phyloP scores from a whole-genome alignment of 2,797 vertebrate genomes.

The Esox lucius region DNA sequence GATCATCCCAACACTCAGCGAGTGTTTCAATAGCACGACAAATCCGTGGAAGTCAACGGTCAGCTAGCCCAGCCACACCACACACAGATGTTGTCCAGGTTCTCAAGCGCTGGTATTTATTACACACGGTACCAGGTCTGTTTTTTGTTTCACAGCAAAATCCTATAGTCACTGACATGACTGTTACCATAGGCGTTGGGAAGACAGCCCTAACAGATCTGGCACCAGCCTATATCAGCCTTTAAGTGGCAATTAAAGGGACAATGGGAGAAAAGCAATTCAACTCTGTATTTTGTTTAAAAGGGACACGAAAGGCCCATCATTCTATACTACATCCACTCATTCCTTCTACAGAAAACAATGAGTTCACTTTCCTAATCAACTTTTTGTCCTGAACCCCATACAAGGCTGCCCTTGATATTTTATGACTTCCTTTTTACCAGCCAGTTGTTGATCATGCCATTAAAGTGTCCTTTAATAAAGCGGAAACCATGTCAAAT shows the following conservation, averaged over 20 bases:
- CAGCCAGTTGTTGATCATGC: conserved; percentile 54
- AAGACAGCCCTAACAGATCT: background rate
- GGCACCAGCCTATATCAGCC: conserved; percentile 4
- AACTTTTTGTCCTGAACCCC: conserved; percentile 63
- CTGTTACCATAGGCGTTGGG: background rate
- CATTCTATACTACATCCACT: conserved; percentile 14
- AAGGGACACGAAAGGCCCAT: conserved; percentile 22
- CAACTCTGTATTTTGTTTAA: too few relatives aligned
- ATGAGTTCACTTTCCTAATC: conserved; percentile 57
- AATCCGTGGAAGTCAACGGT: conserved; percentile 46
- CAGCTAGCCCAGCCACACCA: background rate
- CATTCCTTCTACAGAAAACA: conserved; percentile 36
- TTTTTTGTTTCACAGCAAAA: background rate
- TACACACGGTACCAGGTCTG: background rate
- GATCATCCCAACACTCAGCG: conserved; percentile 12
- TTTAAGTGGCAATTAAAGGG: conserved; percentile 4
- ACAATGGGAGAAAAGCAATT: background rate
- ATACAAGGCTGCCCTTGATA: conserved; percentile 53
- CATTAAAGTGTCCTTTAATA: conserved; percentile 65
- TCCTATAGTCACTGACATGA: background rate
- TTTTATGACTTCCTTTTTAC: conserved; percentile 70
- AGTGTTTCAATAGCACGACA: conserved; percentile 19
- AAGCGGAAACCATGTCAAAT: conserved; percentile 54
- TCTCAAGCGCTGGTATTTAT: conserved; percentile 15
- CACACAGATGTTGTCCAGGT: conserved; percentile 24